Evolutionary conservation across 2,113 vertebrate genomes (phyloP), one percentile per base, ranked within the genome.

Genomic region (Chlorodrepanis virens): DNA sequence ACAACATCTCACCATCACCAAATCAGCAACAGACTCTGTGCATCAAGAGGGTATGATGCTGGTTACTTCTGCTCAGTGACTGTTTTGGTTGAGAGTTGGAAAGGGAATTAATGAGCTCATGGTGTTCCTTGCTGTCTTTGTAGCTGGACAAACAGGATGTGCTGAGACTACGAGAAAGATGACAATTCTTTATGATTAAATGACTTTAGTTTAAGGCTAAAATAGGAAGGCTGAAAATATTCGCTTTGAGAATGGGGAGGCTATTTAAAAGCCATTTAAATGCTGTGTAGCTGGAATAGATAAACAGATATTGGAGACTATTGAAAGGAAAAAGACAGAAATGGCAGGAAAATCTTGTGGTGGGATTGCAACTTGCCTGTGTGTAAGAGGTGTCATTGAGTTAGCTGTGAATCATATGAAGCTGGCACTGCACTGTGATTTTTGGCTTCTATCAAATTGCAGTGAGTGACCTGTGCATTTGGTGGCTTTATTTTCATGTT

Each of bases 381-480:
- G 67, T 52, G 44, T 64, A 70, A 39, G 42, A 65, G 18, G 64
- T 33, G 21, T 61, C 19, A 42, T 12, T 63, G 60, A 82, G 75
- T 52, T 78, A 76, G 35, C 8, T 72, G 53, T 49, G 87, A 89
- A 72, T 81, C 28, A 23, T 33, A 31, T 5, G 7, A 94, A 79
- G 25, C 59, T 6, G 3, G 19, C 35, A 14, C 42, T 0, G 0
- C 47, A 39, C 40, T 1, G 0, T 68, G 53, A 68, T 65, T 89
- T 96, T 84, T 57, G 44, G 25, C 49, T 14, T 94, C 69, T 71
- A 11, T 69, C 31, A 82, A 45, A 79, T 31, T 60, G 69, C 77
- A 63, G 14, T 54, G 35, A 12, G 7, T 89, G 72, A 53, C 31
- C 65, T 69, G 20, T 76, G 81, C 49, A 72, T 87, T 94, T 82